Conservation (phyloP, 2,888 invertebrate genomes). For the Chrysina gloriosa region DNA sequence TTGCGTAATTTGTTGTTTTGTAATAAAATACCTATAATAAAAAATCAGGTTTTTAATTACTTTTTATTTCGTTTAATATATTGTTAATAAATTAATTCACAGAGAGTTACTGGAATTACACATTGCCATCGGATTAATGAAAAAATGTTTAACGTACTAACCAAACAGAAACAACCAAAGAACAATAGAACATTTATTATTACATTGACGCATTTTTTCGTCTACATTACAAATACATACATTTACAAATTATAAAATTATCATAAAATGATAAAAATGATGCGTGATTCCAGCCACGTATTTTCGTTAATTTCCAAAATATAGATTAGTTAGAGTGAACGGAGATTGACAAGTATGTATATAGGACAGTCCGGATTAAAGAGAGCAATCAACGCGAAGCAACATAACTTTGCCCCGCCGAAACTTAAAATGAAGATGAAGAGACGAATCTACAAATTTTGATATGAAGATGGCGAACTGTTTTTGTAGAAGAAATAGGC, state of each 20-base stretch:
- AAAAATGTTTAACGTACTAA: neutral
- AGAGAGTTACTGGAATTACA: neutral
- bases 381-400: neutral
- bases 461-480: neutral
- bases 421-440: neutral
- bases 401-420: neutral
- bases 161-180: slow-evolving; percentile 14
- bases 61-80: neutral
- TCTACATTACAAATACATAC: slow-evolving; percentile 27
- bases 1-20: neutral
- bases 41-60: neutral
- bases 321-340: neutral
- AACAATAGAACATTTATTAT: slow-evolving; percentile 35
- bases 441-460: neutral
- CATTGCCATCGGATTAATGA: neutral
- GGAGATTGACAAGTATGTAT: neutral
- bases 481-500: slow-evolving; percentile 15
- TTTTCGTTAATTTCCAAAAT: neutral
- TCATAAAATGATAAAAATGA: neutral
- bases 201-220: neutral
- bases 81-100: no score
- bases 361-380: neutral
- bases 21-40: no score
- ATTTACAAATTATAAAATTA: slow-evolving; percentile 15
- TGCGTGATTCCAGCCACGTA: slow-evolving; percentile 21